Percentiles rank a stretch among this genome's conserved stretches.
Evolutionary conservation across 1,140 invertebrate species (phyloP).

Genomic region (Caenorhabditis tropicalis): DNA sequence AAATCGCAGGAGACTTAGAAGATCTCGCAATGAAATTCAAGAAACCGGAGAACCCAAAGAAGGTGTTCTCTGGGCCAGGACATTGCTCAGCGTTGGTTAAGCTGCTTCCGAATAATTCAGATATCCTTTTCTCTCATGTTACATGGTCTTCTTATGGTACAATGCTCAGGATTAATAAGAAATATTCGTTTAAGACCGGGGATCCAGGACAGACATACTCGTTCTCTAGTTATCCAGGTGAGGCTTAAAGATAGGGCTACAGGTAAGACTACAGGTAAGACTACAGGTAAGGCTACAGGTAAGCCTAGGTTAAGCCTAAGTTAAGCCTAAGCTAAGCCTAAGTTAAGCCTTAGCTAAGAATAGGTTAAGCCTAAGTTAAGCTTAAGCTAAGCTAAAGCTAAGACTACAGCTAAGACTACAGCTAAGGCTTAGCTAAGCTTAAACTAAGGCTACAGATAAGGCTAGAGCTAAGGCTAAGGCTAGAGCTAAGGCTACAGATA

Average conservation of each 20-base stretch:
- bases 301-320: neutral
- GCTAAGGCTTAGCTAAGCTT: too few species aligned
- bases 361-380: too few species aligned
- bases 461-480: too few species aligned
- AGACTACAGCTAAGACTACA: too few species aligned
- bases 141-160: constrained; percentile 81
- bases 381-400: too few species aligned
- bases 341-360: too few species aligned
- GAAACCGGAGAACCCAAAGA: constrained; percentile 57
- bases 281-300: too few species aligned
- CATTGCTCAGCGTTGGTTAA: constrained; percentile 77
- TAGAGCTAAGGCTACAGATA: too few species aligned
- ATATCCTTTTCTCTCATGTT: constrained; percentile 78
- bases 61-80: constrained; percentile 68
- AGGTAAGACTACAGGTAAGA: too few species aligned
- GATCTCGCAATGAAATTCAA: constrained; percentile 76
- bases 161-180: constrained; percentile 87
- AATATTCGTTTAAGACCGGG: constrained; percentile 79
- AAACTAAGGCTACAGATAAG: too few species aligned
- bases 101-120: constrained; percentile 73
- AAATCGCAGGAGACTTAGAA: constrained; percentile 80
- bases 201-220: constrained; percentile 63
- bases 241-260: too few species aligned
- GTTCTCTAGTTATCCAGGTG: constrained; percentile 78
- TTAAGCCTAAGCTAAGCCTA: too few species aligned